phyloP scores from a whole-genome alignment of 2,888 invertebrate genomes.

The Tiliacea aurago region DNA sequence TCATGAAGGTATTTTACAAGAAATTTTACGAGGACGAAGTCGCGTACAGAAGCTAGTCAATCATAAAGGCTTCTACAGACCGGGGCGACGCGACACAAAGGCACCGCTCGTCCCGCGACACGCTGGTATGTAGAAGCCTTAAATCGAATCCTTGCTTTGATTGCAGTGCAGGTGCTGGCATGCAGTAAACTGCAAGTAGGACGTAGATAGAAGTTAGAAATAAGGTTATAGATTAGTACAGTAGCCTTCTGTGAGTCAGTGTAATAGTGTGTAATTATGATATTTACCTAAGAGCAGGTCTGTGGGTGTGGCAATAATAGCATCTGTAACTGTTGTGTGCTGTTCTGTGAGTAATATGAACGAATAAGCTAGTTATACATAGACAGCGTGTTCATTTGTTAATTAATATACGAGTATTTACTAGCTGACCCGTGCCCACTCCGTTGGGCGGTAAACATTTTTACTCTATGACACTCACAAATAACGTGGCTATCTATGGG shows the following conservation, averaged over 20 bases:
- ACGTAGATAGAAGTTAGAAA: constrained; percentile 27
- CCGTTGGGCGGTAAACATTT: no score
- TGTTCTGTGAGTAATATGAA: constrained; percentile 48
- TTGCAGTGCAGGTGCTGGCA: background rate
- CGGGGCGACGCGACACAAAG: no score
- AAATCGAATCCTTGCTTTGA: constrained; percentile 1
- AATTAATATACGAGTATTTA: no score
- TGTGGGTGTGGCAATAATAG: constrained; percentile 50
- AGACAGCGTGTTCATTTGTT: constrained; percentile 14
- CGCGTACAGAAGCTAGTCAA: no score
- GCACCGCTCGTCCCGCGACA: no score
- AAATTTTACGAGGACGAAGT: no score
- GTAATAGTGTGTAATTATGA: constrained; percentile 56
- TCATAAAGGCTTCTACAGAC: no score
- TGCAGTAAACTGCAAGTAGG: constrained; percentile 5
- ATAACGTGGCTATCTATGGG: no score
- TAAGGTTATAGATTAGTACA: constrained; percentile 29
- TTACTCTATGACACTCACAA: no score
- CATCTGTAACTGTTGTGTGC: constrained; percentile 48
- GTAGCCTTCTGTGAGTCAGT: constrained; percentile 55
- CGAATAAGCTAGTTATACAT: constrained; percentile 33
- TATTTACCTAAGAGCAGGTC: constrained; percentile 53
- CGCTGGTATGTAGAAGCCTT: no score
- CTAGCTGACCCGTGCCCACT: no score
- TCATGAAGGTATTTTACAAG: no score